These are phyloP conservation scores for Chrysina gloriosa DNA, from an alignment of 2,888 invertebrate species.

Conservation along the genomic window DNA sequence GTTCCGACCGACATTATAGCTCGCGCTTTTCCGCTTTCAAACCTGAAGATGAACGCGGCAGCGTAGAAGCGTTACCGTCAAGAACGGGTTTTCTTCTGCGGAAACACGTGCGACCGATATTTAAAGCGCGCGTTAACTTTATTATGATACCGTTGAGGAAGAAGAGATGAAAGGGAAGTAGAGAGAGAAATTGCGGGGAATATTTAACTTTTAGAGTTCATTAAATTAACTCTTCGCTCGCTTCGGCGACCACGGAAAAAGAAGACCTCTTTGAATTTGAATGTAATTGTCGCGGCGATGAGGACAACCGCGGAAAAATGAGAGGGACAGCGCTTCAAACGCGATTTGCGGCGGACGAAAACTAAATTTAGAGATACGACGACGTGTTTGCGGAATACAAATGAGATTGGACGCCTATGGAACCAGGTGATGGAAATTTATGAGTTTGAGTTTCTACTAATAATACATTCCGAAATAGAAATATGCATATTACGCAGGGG, in stretches of 20 bases:
- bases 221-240: constrained; percentile 20
- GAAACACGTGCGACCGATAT: constrained; percentile 27
- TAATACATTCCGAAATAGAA: too few species aligned
- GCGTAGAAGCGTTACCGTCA: not conserved
- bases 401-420: not conserved
- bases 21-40: too few species aligned
- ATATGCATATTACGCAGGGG: too few species aligned
- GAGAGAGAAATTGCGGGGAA: constrained; percentile 20
- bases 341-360: not conserved
- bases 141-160: constrained; percentile 25
- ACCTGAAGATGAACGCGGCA: too few species aligned
- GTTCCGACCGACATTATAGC: too few species aligned
- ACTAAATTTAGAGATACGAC: constrained; percentile 2
- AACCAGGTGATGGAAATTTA: not conserved
- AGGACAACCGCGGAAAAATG: not conserved
- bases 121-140: constrained; percentile 27
- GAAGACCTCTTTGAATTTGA: not conserved
- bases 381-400: not conserved
- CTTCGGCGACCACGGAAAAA: not conserved
- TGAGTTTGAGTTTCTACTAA: too few species aligned
- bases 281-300: constrained; percentile 10
- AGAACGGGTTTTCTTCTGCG: constrained; percentile 15
- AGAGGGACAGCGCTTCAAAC: not conserved
- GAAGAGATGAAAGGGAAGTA: not conserved
- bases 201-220: constrained; percentile 34